Base-by-base conservation (phyloP, 1,140 invertebrate genomes). In the Notospermus geniculatus region DNA sequence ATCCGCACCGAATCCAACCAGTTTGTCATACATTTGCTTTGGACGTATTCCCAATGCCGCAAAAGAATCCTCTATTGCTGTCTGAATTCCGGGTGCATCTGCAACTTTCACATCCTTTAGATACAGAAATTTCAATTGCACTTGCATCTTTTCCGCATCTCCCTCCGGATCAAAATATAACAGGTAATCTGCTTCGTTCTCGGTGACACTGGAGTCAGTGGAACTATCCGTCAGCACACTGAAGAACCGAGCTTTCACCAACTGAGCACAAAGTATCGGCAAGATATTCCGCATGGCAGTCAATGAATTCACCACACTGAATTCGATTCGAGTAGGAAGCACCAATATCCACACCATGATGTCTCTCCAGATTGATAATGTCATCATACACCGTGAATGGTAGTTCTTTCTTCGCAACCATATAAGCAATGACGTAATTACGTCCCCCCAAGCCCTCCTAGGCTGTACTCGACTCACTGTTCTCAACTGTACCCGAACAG, bases 351-450 rank as follows among this genome's bases (percentile, higher is more conserved):
- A 50, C 46, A 23, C 46, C 46, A 27, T 50, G 46, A n/a, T n/a
- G 46, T n/a, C 4, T 50, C 25, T 50, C 46, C 4, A 50, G 46
- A 5, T 50, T 50, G 5, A 50, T n/a, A n/a, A 50, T 50, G 9
- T 50, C 46, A 5, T 50, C 46, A n/a, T 50, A 50, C 9, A n/a
- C n/a, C 4, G 46, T 50, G 46, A 50, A 50, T n/a, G 46, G 46
- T 9, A 50, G n/a, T n/a, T 50, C 46, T 9, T 27, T 50, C n/a
- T 50, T 50, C n/a, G 46, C 46, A n/a, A 50, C 46, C n/a, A 50
- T 23, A 27, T 50, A 50, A 7, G 46, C 46, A 50, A 50, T n/a
- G 4, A 7, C 46, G 25, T 7, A 50, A 7, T 50, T 50, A n/a
- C n/a, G n/a, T n/a, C n/a, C n/a, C n/a, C n/a, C n/a, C n/a, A n/a